Evolutionary conservation across 1,140 invertebrate genomes (phyloP).

Genomic region (Drosophila watanabei): DNA sequence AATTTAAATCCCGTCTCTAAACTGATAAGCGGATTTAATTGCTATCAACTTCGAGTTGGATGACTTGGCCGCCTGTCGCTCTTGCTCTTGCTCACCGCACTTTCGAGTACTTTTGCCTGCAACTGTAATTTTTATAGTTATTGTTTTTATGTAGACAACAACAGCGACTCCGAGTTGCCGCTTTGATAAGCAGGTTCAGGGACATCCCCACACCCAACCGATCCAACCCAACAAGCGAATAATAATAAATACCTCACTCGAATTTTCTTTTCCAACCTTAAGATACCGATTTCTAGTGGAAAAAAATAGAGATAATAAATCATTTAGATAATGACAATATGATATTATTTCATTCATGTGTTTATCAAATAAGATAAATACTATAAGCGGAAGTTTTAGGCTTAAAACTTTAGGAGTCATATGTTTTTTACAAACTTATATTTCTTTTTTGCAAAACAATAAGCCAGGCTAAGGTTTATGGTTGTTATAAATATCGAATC

Average conservation of each 20-base stretch:
- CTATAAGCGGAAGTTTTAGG: constrained; percentile 1
- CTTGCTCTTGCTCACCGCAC: constrained; percentile 45
- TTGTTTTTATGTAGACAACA: constrained; percentile 63
- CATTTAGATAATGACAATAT: constrained; percentile 16
- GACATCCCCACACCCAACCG: constrained; percentile 23
- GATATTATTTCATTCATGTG: constrained; percentile 31
- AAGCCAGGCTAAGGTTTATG: not conserved
- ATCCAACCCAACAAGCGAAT: constrained; percentile 8
- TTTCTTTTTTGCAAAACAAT: not conserved
- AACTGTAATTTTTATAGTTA: constrained; percentile 80
- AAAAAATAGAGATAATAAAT: constrained; percentile 26
- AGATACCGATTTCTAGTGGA: constrained; percentile 13
- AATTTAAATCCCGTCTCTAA: constrained; percentile 68
- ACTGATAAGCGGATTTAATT: constrained; percentile 81
- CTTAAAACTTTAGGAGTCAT: not conserved
- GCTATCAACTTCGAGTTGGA: constrained; percentile 61
- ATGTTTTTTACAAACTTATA: not conserved
- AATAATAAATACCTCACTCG: constrained; percentile 7
- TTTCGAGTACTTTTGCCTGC: constrained; percentile 27
- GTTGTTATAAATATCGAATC: constrained; percentile 1
- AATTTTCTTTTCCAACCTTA: constrained; percentile 19
- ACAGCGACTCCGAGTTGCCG: constrained; percentile 40
- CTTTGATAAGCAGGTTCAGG: constrained; percentile 81
- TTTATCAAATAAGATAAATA: constrained; percentile 12
- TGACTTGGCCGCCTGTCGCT: constrained; percentile 60